Base-by-base conservation (phyloP, 1,140 invertebrate genomes). In the Drosophila tani region DNA sequence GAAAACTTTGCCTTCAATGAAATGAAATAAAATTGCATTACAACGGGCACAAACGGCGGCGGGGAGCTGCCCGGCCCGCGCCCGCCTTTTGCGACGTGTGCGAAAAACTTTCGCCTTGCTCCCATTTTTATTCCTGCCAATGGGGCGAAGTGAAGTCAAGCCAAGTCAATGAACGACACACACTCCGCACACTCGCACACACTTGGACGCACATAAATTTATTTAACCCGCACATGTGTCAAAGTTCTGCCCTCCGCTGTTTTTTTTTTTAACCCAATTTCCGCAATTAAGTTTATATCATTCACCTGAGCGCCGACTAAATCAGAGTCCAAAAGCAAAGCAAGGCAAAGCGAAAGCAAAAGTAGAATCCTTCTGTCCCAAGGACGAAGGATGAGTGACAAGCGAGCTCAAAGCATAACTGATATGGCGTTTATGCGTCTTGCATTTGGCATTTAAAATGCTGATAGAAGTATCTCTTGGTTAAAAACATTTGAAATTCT, bases 1-100 rank as follows among this genome's bases (percentile, higher is more conserved):
- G 67, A 90, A 88, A 88, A 88, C 66, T 88, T 87, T 88, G 86
- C 81, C 85, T 88, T 88, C 85, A 88, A 88, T 88, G 81, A 88
- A 88, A 88, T 88, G 81, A 88, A 88, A 88, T 90, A 88, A 88
- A 88, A 88, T 88, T 88, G 85, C 85, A 88, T 88, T 88, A 88
- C 86, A 88, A 90, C 84, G 85, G 85, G 65, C 78, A 79, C 66
- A 79, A 70, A 68, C 35, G 66, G 62, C 32, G 46, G 71, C n/a
- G 32, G 21, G 27, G 32, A 35, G 32, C 32, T 35, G 32, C 29
- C 29, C 29, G 8, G 29, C 29, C 29, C 29, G 7, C 8, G 29
- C 41, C 63, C 53, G 35, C 53, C 53, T 56, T 66, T 49, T 74
- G 84, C 77, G 80, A 83, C 77, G 85, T 81, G 77, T 90, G 83